phyloP scores from a whole-genome alignment of 1,140 invertebrate genomes.

The Procambarus clarkii region DNA sequence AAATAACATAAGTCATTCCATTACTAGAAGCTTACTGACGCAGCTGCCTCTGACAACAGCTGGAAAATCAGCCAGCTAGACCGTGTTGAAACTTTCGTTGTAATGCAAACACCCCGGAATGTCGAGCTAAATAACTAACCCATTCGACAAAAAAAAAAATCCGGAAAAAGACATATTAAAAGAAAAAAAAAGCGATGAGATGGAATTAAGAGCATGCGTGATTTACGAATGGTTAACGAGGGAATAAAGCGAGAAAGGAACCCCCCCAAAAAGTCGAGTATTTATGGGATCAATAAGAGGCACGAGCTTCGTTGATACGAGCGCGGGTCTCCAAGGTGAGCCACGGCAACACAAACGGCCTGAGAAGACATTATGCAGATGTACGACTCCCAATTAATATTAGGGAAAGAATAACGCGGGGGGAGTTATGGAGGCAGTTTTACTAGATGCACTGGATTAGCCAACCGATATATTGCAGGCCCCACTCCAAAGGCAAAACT shows the following conservation, averaged over 20 bases:
- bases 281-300: background rate
- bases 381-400: conserved; percentile 43
- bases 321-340: background rate
- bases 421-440: conserved; percentile 14
- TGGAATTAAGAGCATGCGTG: background rate
- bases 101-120: too few relatives aligned
- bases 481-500: background rate
- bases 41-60: too few relatives aligned
- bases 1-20: too few relatives aligned
- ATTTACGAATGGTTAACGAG: background rate
- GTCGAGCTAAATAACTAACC: too few relatives aligned
- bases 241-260: background rate
- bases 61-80: too few relatives aligned
- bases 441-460: conserved; percentile 37
- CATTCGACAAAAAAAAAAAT: too few relatives aligned
- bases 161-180: too few relatives aligned
- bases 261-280: background rate
- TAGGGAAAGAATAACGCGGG: conserved; percentile 35
- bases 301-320: conserved; percentile 11
- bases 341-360: conserved; percentile 9
- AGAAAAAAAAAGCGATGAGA: background rate
- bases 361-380: conserved; percentile 21
- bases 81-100: too few relatives aligned
- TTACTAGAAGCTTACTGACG: too few relatives aligned
- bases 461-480: background rate